A percentile compares a stretch with the other conserved stretches of the same genome.
These are phyloP conservation scores for Diploptera punctata DNA, from an alignment of 2,888 invertebrate genomes.

Conservation along the genomic window DNA sequence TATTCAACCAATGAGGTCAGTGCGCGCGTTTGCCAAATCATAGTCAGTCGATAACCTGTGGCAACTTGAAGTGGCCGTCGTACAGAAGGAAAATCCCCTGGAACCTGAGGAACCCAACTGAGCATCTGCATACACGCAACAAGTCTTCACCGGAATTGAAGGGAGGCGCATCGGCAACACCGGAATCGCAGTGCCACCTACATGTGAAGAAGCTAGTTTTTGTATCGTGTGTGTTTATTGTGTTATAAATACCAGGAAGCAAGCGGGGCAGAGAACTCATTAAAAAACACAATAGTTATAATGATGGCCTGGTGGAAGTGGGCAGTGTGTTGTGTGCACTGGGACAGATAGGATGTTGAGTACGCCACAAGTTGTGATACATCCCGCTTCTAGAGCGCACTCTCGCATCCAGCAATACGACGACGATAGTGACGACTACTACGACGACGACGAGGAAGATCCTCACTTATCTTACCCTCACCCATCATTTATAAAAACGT, in stretches of 20 bases:
- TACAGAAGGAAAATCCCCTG: neutral
- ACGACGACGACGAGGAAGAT: neutral
- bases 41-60: slow-evolving; percentile 21
- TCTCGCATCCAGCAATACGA: neutral
- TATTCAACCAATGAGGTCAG: slow-evolving; percentile 12
- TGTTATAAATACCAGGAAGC: neutral
- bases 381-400: slow-evolving; percentile 7
- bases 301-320: neutral
- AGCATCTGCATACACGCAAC: slow-evolving; percentile 19
- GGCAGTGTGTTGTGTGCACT: neutral
- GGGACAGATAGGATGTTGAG: slow-evolving; percentile 22
- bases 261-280: neutral
- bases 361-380: neutral
- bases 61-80: slow-evolving; percentile 12
- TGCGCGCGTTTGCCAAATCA: slow-evolving; percentile 33
- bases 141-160: neutral
- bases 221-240: slow-evolving; percentile 23
- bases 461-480: no score
- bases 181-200: neutral
- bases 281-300: neutral
- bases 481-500: neutral
- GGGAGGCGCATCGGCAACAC: neutral
- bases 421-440: slow-evolving; percentile 5
- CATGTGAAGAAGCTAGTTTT: neutral
- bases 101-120: neutral